phyloP scores from a whole-genome alignment of 2,113 vertebrate genomes.

The Lophochroa leadbeateri region DNA sequence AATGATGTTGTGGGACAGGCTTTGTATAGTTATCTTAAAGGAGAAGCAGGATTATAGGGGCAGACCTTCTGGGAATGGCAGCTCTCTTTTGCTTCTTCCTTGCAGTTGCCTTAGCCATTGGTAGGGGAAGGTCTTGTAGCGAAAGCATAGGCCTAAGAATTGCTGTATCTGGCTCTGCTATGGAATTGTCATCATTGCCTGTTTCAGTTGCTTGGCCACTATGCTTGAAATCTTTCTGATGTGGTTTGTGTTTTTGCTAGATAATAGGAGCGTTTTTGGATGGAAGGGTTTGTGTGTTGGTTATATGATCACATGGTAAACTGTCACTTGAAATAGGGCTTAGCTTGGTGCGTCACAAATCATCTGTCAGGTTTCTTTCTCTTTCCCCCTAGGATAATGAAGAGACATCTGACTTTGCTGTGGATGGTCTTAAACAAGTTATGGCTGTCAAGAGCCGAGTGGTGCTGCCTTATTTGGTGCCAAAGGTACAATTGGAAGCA shows the following conservation, averaged over 20 bases:
- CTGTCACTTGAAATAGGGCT: neutral
- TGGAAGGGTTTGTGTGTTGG: neutral
- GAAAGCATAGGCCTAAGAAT: neutral
- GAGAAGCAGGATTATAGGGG: neutral
- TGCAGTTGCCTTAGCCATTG: neutral
- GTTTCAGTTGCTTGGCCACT: neutral
- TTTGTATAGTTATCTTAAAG: neutral
- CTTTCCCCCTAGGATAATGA: constrained; percentile 81
- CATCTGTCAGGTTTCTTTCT: neutral
- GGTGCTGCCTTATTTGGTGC: constrained; percentile 95
- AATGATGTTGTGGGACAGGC: neutral
- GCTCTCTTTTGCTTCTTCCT: neutral
- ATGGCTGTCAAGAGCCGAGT: constrained; percentile 99
- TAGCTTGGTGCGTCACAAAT: neutral
- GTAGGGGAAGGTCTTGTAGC: neutral
- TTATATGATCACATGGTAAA: neutral
- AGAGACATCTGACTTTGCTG: constrained; percentile 88
- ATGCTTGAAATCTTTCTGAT: neutral
- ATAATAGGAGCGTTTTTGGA: neutral
- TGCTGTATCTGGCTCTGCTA: neutral
- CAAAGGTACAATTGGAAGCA: constrained; percentile 81
- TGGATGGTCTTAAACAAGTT: constrained; percentile 97
- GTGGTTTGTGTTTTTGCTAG: neutral
- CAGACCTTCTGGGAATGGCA: neutral
- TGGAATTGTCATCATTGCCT: neutral